Conservation (phyloP, 2,888 invertebrate genomes). For the Cryptocheilus praepositus region DNA sequence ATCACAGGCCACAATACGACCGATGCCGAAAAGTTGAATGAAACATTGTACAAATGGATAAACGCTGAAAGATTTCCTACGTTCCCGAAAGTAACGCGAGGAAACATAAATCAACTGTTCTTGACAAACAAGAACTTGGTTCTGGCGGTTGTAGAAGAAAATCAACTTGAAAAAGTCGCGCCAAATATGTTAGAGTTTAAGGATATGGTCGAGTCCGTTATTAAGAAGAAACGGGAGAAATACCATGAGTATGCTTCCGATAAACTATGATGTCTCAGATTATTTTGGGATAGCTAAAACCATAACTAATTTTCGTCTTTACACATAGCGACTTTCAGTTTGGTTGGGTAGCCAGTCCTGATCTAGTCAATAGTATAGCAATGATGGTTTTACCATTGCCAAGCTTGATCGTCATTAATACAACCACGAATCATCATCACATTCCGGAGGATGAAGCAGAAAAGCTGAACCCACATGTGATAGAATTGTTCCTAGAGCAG, state of each 20-base stretch:
- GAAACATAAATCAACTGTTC: conserved; percentile 89
- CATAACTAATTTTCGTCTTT: not conserved
- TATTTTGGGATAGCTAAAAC: no score
- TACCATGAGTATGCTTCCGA: conserved; percentile 80
- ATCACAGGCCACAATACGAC: conserved; percentile 57
- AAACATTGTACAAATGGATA: conserved; percentile 89
- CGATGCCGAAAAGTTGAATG: conserved; percentile 79
- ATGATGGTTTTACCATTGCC: conserved; percentile 91
- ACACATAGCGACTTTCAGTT: conserved; percentile 86
- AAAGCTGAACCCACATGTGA: conserved; percentile 87
- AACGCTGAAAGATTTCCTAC: conserved; percentile 92
- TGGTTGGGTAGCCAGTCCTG: conserved; percentile 94
- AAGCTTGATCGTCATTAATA: conserved; percentile 92
- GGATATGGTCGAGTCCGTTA: conserved; percentile 89
- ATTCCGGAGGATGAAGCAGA: conserved; percentile 90
- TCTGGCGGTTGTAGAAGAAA: conserved; percentile 91
- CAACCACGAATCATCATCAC: conserved; percentile 94
- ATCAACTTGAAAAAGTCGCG: conserved; percentile 87
- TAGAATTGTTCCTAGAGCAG: conserved; percentile 85
- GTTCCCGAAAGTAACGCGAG: conserved; percentile 90
- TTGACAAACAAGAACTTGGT: conserved; percentile 91
- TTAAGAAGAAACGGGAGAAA: conserved; percentile 83
- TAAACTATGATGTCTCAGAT: conserved; percentile 11
- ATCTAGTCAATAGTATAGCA: conserved; percentile 94
- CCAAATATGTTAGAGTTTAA: conserved; percentile 88